Conservation (phyloP, 2,113 vertebrate species). For the Thunnus maccoyii region DNA sequence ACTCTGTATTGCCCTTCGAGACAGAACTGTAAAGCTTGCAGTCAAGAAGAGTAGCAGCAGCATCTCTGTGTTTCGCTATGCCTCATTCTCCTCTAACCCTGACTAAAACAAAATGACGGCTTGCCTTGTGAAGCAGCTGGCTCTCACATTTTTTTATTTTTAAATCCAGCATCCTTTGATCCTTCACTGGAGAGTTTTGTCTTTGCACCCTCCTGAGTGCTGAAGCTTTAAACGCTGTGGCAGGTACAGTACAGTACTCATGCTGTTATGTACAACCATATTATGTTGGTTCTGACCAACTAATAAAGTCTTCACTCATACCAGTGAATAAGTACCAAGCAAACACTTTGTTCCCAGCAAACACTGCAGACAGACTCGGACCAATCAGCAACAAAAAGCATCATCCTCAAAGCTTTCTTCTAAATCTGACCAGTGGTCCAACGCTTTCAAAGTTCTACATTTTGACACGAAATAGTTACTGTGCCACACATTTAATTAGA, state of each 20-base stretch:
- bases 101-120: constrained; percentile 71
- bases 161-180: constrained; percentile 60
- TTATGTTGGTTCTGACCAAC: not conserved
- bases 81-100: constrained; percentile 50
- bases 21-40: constrained; percentile 52
- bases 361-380: not conserved
- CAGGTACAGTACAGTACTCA: constrained; percentile 21
- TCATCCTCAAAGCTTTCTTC: not conserved
- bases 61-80: constrained; percentile 32
- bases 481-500: not conserved
- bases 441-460: not conserved
- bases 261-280: not conserved
- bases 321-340: not conserved
- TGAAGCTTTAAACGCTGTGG: constrained; percentile 5
- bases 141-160: constrained; percentile 21
- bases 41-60: constrained; percentile 40
- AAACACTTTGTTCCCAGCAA: not conserved
- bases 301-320: not conserved
- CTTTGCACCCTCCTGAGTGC: constrained; percentile 4
- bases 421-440: not conserved
- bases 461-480: not conserved
- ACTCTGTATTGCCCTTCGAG: constrained; percentile 48
- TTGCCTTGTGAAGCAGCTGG: constrained; percentile 53
- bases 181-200: constrained; percentile 25
- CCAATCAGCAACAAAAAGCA: not conserved